A percentile compares a stretch with the other conserved stretches of the same genome.
phyloP scores from a whole-genome alignment of 2,113 vertebrate genomes.

The Lathamus discolor region DNA sequence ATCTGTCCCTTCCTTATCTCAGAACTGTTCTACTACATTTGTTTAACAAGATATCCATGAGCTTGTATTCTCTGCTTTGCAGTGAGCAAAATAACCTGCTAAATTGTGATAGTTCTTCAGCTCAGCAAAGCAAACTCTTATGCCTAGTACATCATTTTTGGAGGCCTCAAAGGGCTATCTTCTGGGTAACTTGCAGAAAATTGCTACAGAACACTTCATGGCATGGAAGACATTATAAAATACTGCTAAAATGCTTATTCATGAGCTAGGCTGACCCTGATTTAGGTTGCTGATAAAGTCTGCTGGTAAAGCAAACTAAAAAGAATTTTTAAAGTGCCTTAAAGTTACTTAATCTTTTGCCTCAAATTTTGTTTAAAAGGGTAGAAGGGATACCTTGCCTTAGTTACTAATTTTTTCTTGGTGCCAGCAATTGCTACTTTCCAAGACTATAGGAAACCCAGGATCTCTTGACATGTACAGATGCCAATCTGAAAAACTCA shows the following conservation, averaged over 20 bases:
- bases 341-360: conserved; percentile 73
- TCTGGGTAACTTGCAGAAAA: conserved; percentile 8
- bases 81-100: not conserved
- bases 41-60: not conserved
- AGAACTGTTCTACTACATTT: not conserved
- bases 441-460: conserved; percentile 56
- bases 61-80: conserved; percentile 21
- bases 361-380: conserved; percentile 58
- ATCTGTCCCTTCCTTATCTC: conserved; percentile 6
- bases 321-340: conserved; percentile 79
- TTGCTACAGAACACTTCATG: conserved; percentile 8
- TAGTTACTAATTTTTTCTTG: conserved; percentile 62
- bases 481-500: conserved; percentile 40
- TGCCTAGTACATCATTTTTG: not conserved
- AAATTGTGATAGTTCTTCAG: not conserved
- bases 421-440: conserved; percentile 64
- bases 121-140: not conserved
- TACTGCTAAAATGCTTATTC: conserved; percentile 5
- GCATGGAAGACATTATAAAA: conserved; percentile 37
- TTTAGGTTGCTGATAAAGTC: conserved; percentile 25
- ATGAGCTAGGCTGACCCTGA: conserved; percentile 4
- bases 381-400: conserved; percentile 52
- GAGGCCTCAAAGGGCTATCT: conserved; percentile 40
- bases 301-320: conserved; percentile 33
- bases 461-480: conserved; percentile 46